Conservation (phyloP, 2,113 vertebrate genomes). For the Pluvialis apricaria region DNA sequence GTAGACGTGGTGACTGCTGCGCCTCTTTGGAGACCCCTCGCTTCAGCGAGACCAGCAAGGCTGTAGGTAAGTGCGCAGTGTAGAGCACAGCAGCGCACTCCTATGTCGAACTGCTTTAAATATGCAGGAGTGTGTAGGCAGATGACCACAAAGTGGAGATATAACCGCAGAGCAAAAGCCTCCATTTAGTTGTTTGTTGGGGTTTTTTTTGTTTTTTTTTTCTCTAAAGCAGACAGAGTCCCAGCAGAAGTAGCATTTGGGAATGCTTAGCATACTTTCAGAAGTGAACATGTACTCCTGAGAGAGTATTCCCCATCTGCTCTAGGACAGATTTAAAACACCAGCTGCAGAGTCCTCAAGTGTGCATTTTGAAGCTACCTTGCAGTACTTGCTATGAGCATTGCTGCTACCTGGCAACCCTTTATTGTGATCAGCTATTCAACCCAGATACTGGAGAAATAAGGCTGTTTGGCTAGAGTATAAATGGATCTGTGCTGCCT, state of each 20-base stretch:
- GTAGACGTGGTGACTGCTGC: neutral
- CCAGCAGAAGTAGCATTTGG: neutral
- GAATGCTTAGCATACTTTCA: constrained; percentile 7
- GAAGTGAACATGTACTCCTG: constrained; percentile 2
- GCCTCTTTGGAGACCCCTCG: neutral
- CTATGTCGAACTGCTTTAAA: neutral
- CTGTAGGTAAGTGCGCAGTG: neutral
- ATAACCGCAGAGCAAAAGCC: neutral
- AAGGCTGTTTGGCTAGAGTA: neutral
- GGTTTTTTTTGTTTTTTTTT: neutral
- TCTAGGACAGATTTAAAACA: constrained; percentile 30
- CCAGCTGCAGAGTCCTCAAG: constrained; percentile 5
- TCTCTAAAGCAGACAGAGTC: neutral
- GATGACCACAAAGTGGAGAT: neutral
- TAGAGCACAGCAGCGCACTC: neutral
- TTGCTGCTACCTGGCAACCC: neutral
- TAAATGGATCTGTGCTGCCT: neutral
- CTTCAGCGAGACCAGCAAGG: neutral
- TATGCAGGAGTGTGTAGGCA: neutral
- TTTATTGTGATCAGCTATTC: neutral
- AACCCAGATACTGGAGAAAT: neutral
- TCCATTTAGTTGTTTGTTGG: neutral
- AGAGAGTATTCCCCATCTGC: constrained; percentile 50
- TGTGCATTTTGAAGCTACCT: neutral
- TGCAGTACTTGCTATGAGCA: neutral